These are phyloP conservation scores for Actinia tenebrosa DNA, from an alignment of 64 coral and sea anemone genomes.

Conservation along the genomic window DNA sequence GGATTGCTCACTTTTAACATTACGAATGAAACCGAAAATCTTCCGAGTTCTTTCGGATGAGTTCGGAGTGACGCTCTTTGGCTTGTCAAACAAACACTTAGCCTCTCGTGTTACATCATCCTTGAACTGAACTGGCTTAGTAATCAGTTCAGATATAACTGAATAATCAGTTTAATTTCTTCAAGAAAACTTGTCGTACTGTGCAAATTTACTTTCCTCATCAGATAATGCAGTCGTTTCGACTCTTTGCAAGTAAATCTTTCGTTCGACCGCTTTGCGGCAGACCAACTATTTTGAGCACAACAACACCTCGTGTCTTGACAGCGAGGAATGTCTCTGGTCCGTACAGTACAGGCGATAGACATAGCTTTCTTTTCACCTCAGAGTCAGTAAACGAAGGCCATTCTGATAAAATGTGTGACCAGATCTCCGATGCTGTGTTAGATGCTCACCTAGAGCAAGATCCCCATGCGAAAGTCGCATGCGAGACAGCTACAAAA, in stretches of 20 bases:
- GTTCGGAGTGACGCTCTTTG: not conserved
- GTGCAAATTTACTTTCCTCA: not conserved
- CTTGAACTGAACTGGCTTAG: not conserved
- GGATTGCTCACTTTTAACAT: slow-evolving; percentile 24
- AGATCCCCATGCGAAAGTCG: slow-evolving; percentile 72
- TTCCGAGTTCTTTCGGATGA: not conserved
- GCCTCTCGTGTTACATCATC: not conserved
- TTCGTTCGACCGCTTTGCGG: not conserved
- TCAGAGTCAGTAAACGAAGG: slow-evolving; percentile 89
- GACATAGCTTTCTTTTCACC: slow-evolving; percentile 75
- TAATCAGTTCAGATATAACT: not conserved
- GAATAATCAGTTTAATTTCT: not conserved
- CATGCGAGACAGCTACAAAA: slow-evolving; percentile 72
- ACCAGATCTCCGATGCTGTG: slow-evolving; percentile 91
- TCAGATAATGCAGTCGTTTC: slow-evolving; percentile 5
- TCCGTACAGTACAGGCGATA: slow-evolving; percentile 39
- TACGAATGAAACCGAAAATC: not conserved
- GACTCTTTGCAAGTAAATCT: not conserved
- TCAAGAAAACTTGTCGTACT: not conserved
- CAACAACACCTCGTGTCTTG: not conserved
- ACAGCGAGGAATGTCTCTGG: slow-evolving; percentile 31
- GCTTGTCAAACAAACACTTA: not conserved
- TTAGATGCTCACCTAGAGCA: slow-evolving; percentile 77
- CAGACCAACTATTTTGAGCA: not conserved
- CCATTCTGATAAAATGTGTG: slow-evolving; percentile 93